These are phyloP conservation scores for Chelon auratus DNA, from an alignment of 2,797 vertebrate genomes.

Conservation along the genomic window DNA sequence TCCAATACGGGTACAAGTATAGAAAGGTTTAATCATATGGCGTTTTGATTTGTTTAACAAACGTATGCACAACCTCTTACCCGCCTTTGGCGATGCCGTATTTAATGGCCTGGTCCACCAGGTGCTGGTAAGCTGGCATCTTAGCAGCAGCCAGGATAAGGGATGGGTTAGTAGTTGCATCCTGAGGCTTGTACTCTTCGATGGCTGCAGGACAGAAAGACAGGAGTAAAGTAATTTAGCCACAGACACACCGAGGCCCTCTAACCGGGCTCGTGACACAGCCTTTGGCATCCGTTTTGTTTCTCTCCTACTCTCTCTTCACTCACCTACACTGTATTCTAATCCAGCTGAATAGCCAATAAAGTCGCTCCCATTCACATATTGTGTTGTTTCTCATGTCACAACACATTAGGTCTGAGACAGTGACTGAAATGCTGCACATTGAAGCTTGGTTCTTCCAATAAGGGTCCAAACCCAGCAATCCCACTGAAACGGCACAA, in stretches of 20 bases:
- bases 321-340: no score
- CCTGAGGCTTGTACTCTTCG: constrained; percentile 96
- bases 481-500: no score
- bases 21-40: not conserved
- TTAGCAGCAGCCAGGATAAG: constrained; percentile 95
- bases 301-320: no score
- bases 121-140: constrained; percentile 92
- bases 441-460: no score
- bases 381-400: no score
- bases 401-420: no score
- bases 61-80: constrained; percentile 77
- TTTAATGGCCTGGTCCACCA: constrained; percentile 92
- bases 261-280: no score
- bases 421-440: no score
- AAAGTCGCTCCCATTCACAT: no score
- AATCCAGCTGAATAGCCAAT: no score
- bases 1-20: not conserved
- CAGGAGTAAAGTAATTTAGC: not conserved
- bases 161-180: constrained; percentile 98
- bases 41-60: not conserved
- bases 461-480: no score
- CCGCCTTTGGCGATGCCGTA: constrained; percentile 90
- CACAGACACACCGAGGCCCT: not conserved
- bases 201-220: constrained; percentile 85
- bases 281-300: no score